phyloP scores from a whole-genome alignment of 2,888 invertebrate species.

The Cerastoderma edule region DNA sequence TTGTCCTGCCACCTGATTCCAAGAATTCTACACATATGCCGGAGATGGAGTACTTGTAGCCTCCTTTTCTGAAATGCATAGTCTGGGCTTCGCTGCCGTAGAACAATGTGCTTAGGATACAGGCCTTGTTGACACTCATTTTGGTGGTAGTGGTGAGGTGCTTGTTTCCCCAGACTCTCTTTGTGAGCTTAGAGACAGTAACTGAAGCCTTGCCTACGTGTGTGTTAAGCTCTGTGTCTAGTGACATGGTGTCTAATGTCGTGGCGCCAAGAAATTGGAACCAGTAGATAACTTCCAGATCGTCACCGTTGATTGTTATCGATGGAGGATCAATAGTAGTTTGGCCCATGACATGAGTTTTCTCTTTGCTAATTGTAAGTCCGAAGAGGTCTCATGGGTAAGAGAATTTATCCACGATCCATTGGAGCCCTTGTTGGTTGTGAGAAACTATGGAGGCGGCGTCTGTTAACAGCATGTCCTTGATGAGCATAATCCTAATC shows the following conservation, averaged over 20 bases:
- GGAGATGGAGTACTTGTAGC: background rate
- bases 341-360: background rate
- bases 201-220: background rate
- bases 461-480: background rate
- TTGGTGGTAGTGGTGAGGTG: background rate
- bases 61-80: slow-evolving; percentile 14
- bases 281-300: too few species aligned
- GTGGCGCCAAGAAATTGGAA: too few species aligned
- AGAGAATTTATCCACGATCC: background rate
- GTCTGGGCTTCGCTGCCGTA: too few species aligned
- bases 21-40: background rate
- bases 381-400: background rate
- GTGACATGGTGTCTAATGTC: too few species aligned
- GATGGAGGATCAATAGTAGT: background rate
- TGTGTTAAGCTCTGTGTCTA: too few species aligned
- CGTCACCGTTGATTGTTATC: too few species aligned
- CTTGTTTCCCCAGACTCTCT: background rate
- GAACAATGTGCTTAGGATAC: too few species aligned
- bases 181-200: background rate
- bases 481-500: background rate
- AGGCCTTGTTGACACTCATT: too few species aligned
- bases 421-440: background rate
- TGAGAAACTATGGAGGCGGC: background rate
- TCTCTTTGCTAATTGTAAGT: too few species aligned
- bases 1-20: too few species aligned